Base-by-base conservation (phyloP, 2,113 vertebrate species). In the Stegastes partitus region DNA sequence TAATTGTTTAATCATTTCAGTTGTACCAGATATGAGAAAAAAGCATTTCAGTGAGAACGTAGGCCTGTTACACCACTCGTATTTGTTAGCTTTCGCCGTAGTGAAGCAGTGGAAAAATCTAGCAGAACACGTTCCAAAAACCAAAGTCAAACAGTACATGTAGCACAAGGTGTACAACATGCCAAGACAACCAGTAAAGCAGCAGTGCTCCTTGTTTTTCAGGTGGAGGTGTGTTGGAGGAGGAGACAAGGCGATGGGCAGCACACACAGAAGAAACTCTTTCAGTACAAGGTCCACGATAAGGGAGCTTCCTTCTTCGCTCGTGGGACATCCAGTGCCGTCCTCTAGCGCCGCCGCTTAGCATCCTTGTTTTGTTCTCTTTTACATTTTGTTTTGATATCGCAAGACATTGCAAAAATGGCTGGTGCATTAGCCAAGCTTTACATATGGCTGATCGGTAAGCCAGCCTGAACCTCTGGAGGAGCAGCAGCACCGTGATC, bases 241-340 rank as follows among this genome's bases (percentile, higher is more conserved):
- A 92, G 93, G 37, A 68, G 70, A 44, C 88, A 78, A 0, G 23
- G 80, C 5, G 69, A 76, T 0, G 79, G 64, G 0, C 88, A 77
- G 25, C 47, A 76, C 90, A 92, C 12, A 12, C 83, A 66, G 14
- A 80, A 62, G 62, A 95, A 94, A 74, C 77, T 92, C 47, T 97
- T 97, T 86, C 98, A 99, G 87, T 99, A 96, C 74, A 99, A 98
- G 81, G 96, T 99, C 83, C 96, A 97, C 6, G 97, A 99, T 68
- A 97, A 93, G 92, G 97, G 91, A 0, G 96, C 96, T 34, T 94
- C 94, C 5, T 99, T 99, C 54, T 99, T 99, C 0, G 96, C 98
- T 0, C 92, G 68, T 4, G 98, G 98, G 51, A 94, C 96, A 53
- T 98, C 97, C 5, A 94, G 96, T 0, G 96, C 97, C 0, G 93